These are phyloP conservation scores for Lepidurus apus DNA, from an alignment of 1,140 invertebrate species.

Conservation along the genomic window DNA sequence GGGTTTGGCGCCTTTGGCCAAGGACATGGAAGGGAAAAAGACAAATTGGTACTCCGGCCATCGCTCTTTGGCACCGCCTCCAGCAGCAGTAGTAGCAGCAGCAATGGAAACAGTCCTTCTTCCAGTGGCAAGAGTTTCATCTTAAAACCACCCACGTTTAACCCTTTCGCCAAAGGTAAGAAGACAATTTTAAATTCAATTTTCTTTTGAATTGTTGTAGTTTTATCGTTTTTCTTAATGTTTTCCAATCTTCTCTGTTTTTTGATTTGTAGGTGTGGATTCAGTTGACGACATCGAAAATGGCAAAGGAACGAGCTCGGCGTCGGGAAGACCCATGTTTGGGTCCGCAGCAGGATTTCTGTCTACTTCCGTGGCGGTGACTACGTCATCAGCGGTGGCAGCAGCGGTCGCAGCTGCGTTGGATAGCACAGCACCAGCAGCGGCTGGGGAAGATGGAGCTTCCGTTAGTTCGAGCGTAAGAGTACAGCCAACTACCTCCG, in stretches of 20 bases:
- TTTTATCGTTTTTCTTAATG: background rate
- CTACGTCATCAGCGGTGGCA: conserved; percentile 15
- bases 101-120: background rate
- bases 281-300: background rate
- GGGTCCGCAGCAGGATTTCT: conserved; percentile 16
- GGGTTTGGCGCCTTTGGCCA: background rate
- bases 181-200: background rate
- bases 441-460: conserved; percentile 30
- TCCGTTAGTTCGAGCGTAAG: background rate
- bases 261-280: background rate
- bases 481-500: conserved; percentile 15
- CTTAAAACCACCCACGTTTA: conserved; percentile 31
- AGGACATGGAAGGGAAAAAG: background rate
- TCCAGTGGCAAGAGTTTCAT: background rate
- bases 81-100: background rate
- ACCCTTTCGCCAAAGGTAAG: conserved; percentile 27
- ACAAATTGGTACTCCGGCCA: conserved; percentile 29
- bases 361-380: conserved; percentile 9
- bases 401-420: background rate
- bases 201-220: background rate
- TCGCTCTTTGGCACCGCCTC: conserved; percentile 24
- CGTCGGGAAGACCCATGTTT: background rate
- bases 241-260: background rate
- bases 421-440: conserved; percentile 29
- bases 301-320: background rate